phyloP scores from a whole-genome alignment of 2,888 invertebrate species.

The Bombyx huttoni region DNA sequence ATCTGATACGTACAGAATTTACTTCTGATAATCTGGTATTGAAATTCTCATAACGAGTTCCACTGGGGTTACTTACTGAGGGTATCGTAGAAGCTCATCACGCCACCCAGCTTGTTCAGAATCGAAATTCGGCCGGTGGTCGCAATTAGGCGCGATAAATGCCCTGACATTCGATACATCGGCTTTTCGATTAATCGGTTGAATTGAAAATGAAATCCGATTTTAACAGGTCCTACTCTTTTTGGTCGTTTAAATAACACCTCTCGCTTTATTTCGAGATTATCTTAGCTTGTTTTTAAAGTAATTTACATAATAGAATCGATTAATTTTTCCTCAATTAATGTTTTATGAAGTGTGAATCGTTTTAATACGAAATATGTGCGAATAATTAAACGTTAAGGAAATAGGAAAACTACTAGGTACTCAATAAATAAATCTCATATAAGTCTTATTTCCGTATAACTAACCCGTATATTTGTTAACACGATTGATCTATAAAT shows the following conservation, averaged over 20 bases:
- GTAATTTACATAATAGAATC: not conserved
- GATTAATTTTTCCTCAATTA: not conserved
- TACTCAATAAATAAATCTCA: not conserved
- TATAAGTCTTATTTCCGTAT: conserved; percentile 2
- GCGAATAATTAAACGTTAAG: not conserved
- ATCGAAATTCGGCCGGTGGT: conserved; percentile 51
- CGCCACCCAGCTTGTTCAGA: conserved; percentile 50
- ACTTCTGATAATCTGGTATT: not conserved
- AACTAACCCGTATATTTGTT: conserved; percentile 38
- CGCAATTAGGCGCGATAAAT: conserved; percentile 66
- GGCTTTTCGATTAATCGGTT: conserved; percentile 54
- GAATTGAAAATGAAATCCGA: conserved; percentile 48
- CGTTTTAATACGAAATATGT: no score
- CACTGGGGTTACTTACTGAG: conserved; percentile 15
- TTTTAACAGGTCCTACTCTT: conserved; percentile 46
- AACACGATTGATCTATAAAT: conserved; percentile 41
- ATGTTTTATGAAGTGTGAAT: not conserved
- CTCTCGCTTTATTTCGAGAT: conserved; percentile 35
- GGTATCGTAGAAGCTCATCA: conserved; percentile 35
- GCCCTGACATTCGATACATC: conserved; percentile 52
- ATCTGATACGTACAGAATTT: not conserved
- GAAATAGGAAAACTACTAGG: not conserved
- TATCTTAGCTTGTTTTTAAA: conserved; percentile 20
- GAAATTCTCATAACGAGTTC: not conserved
- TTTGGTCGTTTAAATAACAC: conserved; percentile 52